Evolutionary conservation across 2,113 vertebrate species (phyloP).

Genomic region (Shinisaurus crocodilurus): DNA sequence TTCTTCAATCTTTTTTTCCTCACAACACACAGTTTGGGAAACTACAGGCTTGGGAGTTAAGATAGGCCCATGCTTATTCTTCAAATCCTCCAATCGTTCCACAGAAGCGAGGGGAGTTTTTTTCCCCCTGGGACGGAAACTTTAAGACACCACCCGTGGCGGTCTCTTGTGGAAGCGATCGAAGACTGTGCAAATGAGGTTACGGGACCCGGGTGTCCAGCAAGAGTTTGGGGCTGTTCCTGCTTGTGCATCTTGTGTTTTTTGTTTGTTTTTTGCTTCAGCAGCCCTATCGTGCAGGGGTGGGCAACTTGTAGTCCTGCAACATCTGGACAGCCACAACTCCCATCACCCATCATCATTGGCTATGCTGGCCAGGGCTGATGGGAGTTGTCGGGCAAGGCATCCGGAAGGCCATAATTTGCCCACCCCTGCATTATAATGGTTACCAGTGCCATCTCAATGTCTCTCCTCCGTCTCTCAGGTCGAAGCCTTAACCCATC

Average conservation of each 20-base stretch:
- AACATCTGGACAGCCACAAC: no score
- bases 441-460: fast-evolving
- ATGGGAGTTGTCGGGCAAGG: no score
- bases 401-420: neutral
- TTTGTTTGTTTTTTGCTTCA: fast-evolving
- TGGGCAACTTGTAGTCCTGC: no score
- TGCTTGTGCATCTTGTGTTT: neutral
- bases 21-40: neutral
- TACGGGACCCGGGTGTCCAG: neutral
- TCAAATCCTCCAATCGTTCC: no score
- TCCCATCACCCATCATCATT: no score
- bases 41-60: neutral
- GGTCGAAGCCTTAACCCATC: slow-evolving; percentile 92
- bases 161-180: neutral
- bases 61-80: neutral
- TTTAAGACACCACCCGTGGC: neutral
- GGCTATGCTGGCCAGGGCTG: no score
- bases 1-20: neutral
- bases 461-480: slow-evolving; percentile 49
- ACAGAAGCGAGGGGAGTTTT: no score
- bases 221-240: fast-evolving
- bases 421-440: fast-evolving
- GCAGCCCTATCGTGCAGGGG: no score
- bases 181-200: neutral
- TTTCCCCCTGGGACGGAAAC: neutral